Evolutionary conservation across 2,113 vertebrate genomes (phyloP).

Genomic region (Esox niger): DNA sequence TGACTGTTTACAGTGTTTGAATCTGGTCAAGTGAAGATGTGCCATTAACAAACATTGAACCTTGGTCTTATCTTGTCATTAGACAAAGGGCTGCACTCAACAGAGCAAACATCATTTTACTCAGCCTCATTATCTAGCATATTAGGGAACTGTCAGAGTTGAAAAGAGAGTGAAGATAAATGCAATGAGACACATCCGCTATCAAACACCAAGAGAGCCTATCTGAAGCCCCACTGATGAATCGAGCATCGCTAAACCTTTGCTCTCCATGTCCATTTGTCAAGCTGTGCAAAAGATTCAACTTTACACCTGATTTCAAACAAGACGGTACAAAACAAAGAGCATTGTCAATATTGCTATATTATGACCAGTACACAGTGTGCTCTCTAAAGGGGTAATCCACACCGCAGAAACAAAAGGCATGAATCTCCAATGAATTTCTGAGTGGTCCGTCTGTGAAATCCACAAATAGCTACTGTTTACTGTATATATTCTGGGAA

Average conservation of each 20-base stretch:
- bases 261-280: neutral
- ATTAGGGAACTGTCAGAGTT: neutral
- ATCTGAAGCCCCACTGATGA: neutral
- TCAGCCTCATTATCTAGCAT: neutral
- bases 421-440: neutral
- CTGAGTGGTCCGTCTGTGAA: neutral
- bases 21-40: neutral
- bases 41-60: conserved; percentile 28
- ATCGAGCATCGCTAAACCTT: neutral
- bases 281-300: neutral
- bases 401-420: too few species aligned
- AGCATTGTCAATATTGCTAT: neutral
- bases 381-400: too few species aligned
- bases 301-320: neutral
- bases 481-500: too few species aligned
- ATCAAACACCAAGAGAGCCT: neutral
- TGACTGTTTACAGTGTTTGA: too few species aligned
- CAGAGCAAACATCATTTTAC: neutral
- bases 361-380: neutral
- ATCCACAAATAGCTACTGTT: too few species aligned
- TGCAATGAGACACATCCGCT: neutral
- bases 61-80: conserved; percentile 19
- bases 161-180: neutral
- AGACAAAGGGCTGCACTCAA: neutral
- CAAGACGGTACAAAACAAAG: neutral